Base-by-base conservation (phyloP, 2,113 vertebrate genomes). In the Chaetura pelagica region DNA sequence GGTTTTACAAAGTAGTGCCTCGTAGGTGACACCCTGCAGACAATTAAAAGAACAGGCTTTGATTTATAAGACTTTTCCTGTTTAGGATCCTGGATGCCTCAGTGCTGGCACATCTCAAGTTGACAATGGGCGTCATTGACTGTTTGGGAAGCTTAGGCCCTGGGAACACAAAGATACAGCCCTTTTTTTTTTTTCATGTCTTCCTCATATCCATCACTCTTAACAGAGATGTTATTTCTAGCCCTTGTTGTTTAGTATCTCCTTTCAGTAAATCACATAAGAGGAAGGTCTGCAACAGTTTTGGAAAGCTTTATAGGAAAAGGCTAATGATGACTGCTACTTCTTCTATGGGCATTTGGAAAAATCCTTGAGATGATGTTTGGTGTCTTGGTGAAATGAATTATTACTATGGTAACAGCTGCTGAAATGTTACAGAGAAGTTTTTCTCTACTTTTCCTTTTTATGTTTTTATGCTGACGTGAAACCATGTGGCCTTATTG, bases 321-420 rank as follows among this genome's bases (percentile, higher is more conserved):
- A 49, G 51, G 66, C 92, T 96, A 80, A 83, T 82, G 91, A 94
- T 77, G 84, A 64, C 62, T 94, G 82, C 57, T 84, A 20, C 71
- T 84, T 67, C 84, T 91, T 87, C 82, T 74, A 4, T 1, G 9
- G 75, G 75, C 51, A 74, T 93, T 96, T 73, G 82, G 84, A 96
- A 92, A 94, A 96, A 91, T 95, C 92, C 89, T 95, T 96, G 94
- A 96, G 80, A 89, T 79, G 27, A 64, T 90, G 81, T 84, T 94
- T 82, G 26, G 51, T 85, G 63, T 34, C 74, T 52, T 91, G 75
- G 82, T 88, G 89, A 91, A 83, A 82, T 0, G 3, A 91, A 71
- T 74, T 74, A 96, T 97, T 95, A 40, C 96, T 94, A 97, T 96
- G 95, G 95, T 75, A 96, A 96, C 97, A 84, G 86, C 75, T 78